These are phyloP conservation scores for Nebria brevicollis DNA, from an alignment of 2,888 invertebrate species.

Conservation along the genomic window DNA sequence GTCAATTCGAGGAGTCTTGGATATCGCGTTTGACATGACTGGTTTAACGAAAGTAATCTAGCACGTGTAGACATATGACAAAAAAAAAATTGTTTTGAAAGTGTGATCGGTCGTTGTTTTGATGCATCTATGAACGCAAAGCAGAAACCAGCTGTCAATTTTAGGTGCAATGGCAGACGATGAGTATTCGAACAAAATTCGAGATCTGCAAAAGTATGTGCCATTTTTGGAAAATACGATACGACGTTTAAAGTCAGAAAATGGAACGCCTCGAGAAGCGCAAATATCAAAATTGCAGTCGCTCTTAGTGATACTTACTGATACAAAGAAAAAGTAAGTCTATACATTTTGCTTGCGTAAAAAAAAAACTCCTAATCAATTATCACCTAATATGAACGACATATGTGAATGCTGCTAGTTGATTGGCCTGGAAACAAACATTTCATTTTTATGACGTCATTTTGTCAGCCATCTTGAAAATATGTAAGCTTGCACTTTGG, in stretches of 20 bases:
- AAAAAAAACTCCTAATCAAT: neutral
- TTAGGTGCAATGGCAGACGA: slow-evolving; percentile 57
- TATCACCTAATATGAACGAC: neutral
- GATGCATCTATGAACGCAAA: neutral
- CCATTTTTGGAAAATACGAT: slow-evolving; percentile 80
- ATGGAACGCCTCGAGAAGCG: slow-evolving; percentile 65
- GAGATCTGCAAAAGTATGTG: slow-evolving; percentile 75
- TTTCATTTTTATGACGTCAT: neutral
- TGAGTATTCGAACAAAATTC: slow-evolving; percentile 71
- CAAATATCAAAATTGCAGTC: slow-evolving; percentile 74
- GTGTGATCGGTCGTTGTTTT: slow-evolving; percentile 2
- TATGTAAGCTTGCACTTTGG: neutral
- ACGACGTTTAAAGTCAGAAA: slow-evolving; percentile 68
- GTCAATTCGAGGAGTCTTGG: slow-evolving; percentile 19
- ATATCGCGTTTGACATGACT: neutral
- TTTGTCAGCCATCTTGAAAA: neutral
- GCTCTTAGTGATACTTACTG: slow-evolving; percentile 70
- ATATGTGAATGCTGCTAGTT: neutral
- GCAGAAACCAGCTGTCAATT: slow-evolving; percentile 11
- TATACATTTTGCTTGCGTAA: neutral
- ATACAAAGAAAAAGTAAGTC: slow-evolving; percentile 72
- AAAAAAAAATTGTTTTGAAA: slow-evolving; percentile 5
- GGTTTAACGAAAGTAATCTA: neutral
- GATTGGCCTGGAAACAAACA: neutral
- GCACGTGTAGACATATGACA: neutral